A percentile compares a stretch with the other conserved stretches of the same genome.
Conservation (phyloP, 1,140 invertebrate genomes). For the Drosophila hydei region DNA sequence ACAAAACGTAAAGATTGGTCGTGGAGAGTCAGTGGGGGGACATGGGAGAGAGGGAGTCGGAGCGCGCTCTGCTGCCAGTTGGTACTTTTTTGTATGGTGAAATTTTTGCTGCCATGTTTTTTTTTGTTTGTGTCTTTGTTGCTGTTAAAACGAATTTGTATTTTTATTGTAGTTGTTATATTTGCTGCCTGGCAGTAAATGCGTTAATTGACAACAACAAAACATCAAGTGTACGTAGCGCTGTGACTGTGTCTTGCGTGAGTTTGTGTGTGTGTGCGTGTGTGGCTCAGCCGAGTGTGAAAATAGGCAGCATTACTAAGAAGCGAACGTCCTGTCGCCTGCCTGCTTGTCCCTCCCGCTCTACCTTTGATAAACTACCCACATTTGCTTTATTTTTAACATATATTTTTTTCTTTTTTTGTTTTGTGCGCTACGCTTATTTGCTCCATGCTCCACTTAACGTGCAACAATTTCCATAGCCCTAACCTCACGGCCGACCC, state of each 20-base stretch:
- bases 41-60: conserved; percentile 9
- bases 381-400: conserved; percentile 59
- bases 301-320: conserved; percentile 51
- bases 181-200: conserved; percentile 60
- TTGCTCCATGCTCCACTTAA: conserved; percentile 74
- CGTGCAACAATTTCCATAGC: conserved; percentile 68
- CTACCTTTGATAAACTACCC: conserved; percentile 20
- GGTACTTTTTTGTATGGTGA: conserved; percentile 67
- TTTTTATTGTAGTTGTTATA: conserved; percentile 37
- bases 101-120: conserved; percentile 76
- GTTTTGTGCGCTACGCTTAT: conserved; percentile 49
- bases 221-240: conserved; percentile 45
- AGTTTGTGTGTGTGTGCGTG: conserved; percentile 14
- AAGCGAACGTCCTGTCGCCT: conserved; percentile 57
- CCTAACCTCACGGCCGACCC: conserved; percentile 14
- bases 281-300: conserved; percentile 52
- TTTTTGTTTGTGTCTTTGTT: conserved; percentile 56
- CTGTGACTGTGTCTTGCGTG: conserved; percentile 1
- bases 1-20: conserved; percentile 43
- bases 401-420: conserved; percentile 33
- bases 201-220: conserved; percentile 71
- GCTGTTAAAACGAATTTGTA: conserved; percentile 44
- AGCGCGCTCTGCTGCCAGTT: conserved; percentile 49
- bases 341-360: conserved; percentile 12
- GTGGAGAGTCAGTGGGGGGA: conserved; percentile 15